Base-by-base conservation (phyloP, 1,140 invertebrate genomes). In the Akabosia matsudoensis region DNA sequence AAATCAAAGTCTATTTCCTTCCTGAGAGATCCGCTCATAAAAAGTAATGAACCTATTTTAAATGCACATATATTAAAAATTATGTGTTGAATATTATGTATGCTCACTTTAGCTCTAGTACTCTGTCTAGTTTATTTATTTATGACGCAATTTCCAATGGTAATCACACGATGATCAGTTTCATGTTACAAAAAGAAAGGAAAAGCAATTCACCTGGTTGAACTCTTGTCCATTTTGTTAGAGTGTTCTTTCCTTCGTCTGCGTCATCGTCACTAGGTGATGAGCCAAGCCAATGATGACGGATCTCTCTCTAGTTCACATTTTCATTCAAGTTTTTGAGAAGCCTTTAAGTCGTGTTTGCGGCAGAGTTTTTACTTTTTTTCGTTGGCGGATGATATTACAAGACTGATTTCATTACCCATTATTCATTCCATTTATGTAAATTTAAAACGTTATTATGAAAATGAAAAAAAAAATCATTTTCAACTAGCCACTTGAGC, bases 21-120 rank as follows among this genome's bases (percentile, higher is more conserved):
- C 24, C 54, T 10, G 54, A 13, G 4, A 61, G 37, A 45, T 45
- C 37, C 37, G 14, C 54, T 13, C 31, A 67, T 2, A 67, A 67
- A 67, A 16, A 16, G 61, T 67, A 67, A 67, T 67, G 61, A 67
- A 22, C 10, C 28, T 67, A 67, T 67, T 67, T 67, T 67, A 67
- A 30, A 67, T 67, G 61, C 61, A 67, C 61, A 67, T 67, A 31
- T 30, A 67, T 67, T 45, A 45, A 10, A n/a, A n/a, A 45, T 45
- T 45, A 45, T 18, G 7, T 45, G 37, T 45, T n/a, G n/a, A n/a
- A n/a, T n/a, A n/a, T n/a, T n/a, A 45, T 45, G 18, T 45, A 45
- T 45, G 18, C 37, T 45, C 37, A 18, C n/a, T n/a, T n/a, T n/a
- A n/a, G n/a, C n/a, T n/a, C n/a, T 45, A 45, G 18, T 45, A 45